Evolutionary conservation across 2,888 invertebrate species (phyloP).

Genomic region (Eupithecia abbreviata): DNA sequence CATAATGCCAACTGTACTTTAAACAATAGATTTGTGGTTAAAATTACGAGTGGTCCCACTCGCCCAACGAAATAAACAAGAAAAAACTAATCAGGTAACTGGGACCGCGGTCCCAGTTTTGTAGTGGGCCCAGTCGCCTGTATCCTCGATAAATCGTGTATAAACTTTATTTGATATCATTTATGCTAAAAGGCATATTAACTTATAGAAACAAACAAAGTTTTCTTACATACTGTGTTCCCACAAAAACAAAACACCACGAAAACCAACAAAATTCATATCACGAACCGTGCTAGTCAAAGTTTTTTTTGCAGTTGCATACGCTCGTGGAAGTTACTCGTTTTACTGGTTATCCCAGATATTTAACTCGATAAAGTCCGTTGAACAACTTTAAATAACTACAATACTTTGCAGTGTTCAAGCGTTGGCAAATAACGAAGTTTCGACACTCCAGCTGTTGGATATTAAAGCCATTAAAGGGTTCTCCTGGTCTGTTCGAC

Average conservation of each 20-base stretch:
- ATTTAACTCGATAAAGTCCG: slow-evolving; percentile 46
- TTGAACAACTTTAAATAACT: slow-evolving; percentile 41
- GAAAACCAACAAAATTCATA: slow-evolving; percentile 41
- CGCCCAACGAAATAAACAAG: too few species aligned
- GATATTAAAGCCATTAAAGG: slow-evolving; percentile 1
- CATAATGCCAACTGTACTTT: too few species aligned
- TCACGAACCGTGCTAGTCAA: slow-evolving; percentile 42
- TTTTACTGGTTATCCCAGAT: slow-evolving; percentile 44
- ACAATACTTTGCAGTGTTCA: slow-evolving; percentile 36
- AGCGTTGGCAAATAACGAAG: slow-evolving; percentile 20
- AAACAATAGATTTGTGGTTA: too few species aligned
- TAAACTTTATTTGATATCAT: background rate
- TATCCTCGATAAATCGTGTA: background rate
- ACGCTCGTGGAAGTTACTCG: slow-evolving; percentile 39
- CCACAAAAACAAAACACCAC: background rate
- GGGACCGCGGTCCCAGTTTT: too few species aligned
- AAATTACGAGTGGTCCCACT: too few species aligned
- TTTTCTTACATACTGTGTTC: background rate
- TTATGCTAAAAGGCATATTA: background rate
- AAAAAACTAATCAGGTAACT: too few species aligned
- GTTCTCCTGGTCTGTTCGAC: background rate
- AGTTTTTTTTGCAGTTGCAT: slow-evolving; percentile 44
- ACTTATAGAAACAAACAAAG: background rate
- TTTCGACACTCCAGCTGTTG: slow-evolving; percentile 13
- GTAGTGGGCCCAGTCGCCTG: too few species aligned